These are phyloP conservation scores for Mirza zaza DNA, from an alignment of 2,113 vertebrate species.

Conservation along the genomic window DNA sequence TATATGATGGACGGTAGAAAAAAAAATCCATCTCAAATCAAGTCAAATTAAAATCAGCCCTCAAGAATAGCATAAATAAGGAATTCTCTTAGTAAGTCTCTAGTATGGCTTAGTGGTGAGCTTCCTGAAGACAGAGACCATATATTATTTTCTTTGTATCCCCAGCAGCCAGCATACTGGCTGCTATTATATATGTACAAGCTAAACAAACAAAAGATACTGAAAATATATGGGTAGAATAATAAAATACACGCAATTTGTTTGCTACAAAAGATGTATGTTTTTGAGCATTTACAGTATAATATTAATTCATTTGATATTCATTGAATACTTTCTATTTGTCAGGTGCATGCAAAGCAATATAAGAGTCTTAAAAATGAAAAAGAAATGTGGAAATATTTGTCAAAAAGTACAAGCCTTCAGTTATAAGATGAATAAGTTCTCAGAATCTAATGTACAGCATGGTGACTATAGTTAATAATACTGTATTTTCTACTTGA, in stretches of 20 bases:
- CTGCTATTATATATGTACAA: background rate
- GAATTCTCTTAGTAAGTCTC: background rate
- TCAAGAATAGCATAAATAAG: constrained; percentile 1
- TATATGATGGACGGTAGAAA: constrained; percentile 17
- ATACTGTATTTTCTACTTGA: background rate
- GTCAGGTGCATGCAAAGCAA: background rate
- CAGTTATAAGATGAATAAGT: background rate
- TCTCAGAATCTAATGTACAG: background rate
- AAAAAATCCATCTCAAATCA: constrained; percentile 45
- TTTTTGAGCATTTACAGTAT: background rate
- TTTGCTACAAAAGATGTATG: background rate
- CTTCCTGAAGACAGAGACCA: background rate
- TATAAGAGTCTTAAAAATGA: background rate
- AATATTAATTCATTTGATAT: background rate
- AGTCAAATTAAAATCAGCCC: constrained; percentile 51
- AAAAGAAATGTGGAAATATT: background rate
- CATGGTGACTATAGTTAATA: background rate
- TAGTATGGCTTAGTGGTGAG: background rate
- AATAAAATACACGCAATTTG: background rate
- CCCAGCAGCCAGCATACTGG: background rate
- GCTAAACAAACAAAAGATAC: background rate
- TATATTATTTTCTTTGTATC: background rate
- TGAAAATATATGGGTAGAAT: background rate
- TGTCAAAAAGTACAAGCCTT: background rate
- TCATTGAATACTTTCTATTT: background rate